These are phyloP conservation scores for Ypsolopha sequella DNA, from an alignment of 2,888 invertebrate species.

Conservation along the genomic window DNA sequence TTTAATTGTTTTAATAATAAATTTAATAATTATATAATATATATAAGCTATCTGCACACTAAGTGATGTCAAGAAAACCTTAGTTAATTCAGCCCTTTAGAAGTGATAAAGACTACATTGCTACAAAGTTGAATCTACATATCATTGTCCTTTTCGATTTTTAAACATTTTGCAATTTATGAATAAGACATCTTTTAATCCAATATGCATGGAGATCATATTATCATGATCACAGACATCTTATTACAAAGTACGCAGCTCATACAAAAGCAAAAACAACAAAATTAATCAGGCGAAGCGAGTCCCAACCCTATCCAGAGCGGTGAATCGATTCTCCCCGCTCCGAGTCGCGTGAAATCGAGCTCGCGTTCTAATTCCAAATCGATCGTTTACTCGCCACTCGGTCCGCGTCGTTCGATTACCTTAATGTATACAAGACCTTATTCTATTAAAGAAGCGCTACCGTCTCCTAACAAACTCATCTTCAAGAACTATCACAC, in stretches of 20 bases:
- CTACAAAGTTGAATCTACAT: no score
- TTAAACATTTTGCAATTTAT: no score
- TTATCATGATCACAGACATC: no score
- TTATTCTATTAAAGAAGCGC: conserved; percentile 27
- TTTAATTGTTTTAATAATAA: no score
- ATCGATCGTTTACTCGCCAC: conserved; percentile 39
- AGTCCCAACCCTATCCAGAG: background rate
- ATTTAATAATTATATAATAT: no score
- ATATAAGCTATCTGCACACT: no score
- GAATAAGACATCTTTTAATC: no score
- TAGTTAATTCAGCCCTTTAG: no score
- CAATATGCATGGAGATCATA: no score
- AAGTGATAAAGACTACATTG: no score
- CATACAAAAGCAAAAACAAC: background rate
- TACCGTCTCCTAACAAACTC: conserved; percentile 14
- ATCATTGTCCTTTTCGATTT: no score
- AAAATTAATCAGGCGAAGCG: background rate
- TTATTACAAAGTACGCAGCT: background rate
- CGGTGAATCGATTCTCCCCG: conserved; percentile 52
- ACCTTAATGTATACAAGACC: conserved; percentile 19
- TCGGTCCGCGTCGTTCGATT: conserved; percentile 39
- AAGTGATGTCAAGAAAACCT: no score
- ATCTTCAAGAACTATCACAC: conserved; percentile 18
- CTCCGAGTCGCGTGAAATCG: conserved; percentile 56
- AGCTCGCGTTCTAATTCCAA: conserved; percentile 38